Conservation (phyloP, 2,888 invertebrate genomes). For the Venusia cambrica region DNA sequence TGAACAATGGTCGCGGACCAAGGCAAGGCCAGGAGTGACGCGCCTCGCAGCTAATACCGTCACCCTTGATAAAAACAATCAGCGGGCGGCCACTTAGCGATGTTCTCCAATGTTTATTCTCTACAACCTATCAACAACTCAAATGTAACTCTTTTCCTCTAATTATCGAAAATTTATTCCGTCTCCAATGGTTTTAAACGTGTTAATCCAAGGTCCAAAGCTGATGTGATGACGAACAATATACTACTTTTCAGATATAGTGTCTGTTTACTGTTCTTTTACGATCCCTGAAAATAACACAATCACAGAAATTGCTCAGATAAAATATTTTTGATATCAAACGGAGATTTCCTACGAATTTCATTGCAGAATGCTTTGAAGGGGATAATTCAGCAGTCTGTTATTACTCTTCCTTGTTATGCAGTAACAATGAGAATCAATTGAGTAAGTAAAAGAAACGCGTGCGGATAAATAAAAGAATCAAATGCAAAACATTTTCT, state of each 20-base stretch:
- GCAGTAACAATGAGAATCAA: too few species aligned
- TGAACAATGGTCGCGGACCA: constrained; percentile 70
- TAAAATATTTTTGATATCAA: constrained; percentile 7
- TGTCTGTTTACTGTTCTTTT: constrained; percentile 17
- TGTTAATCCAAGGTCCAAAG: constrained; percentile 9
- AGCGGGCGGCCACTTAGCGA: constrained; percentile 22
- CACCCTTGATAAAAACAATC: constrained; percentile 30
- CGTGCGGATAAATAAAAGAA: too few species aligned
- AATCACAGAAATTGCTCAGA: constrained; percentile 16
- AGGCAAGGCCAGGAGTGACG: constrained; percentile 58
- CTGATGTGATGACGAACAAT: constrained; percentile 10
- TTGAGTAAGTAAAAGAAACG: too few species aligned
- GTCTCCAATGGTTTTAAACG: constrained; percentile 23
- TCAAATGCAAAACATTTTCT: too few species aligned
- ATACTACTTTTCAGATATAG: constrained; percentile 12
- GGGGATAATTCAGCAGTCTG: too few species aligned
- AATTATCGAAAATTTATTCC: constrained; percentile 37
- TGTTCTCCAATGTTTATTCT: constrained; percentile 21
- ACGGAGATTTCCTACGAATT: too few species aligned
- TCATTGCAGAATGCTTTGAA: too few species aligned
- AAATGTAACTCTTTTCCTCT: constrained; percentile 27
- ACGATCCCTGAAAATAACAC: constrained; percentile 15
- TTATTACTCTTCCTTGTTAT: too few species aligned
- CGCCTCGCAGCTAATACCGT: constrained; percentile 29
- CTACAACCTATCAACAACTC: constrained; percentile 33